Evolutionary conservation across 2,113 vertebrate species (phyloP).

Genomic region (Tragulus kanchil): DNA sequence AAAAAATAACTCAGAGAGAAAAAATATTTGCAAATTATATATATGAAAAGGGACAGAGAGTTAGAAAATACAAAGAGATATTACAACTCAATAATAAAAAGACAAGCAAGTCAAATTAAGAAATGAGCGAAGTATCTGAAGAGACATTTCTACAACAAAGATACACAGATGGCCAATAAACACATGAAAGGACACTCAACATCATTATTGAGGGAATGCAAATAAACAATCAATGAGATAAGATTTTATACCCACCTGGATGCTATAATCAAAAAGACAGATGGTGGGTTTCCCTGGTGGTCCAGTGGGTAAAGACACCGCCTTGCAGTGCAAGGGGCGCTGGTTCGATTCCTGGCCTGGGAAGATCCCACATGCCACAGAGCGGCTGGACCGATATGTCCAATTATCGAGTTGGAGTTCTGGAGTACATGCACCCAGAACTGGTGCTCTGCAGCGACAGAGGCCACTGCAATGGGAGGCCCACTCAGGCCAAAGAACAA

Average conservation of each 20-base stretch:
- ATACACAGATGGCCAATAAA: neutral
- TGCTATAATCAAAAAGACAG: neutral
- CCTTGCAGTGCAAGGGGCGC: no score
- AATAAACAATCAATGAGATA: slow-evolving; percentile 12
- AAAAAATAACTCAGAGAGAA: neutral
- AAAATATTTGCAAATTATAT: neutral
- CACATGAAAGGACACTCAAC: neutral
- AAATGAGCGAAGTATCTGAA: neutral
- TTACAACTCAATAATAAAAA: neutral
- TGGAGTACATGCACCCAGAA: no score
- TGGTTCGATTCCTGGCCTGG: no score
- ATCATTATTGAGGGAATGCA: neutral
- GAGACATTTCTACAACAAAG: slow-evolving; percentile 3
- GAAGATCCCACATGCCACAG: no score
- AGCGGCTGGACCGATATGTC: no score
- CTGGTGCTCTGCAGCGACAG: no score
- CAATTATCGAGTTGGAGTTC: no score
- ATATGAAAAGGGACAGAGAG: neutral
- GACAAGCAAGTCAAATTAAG: neutral
- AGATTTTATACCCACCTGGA: neutral
- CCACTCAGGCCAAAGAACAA: no score
- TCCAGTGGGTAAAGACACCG: no score
- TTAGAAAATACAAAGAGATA: neutral
- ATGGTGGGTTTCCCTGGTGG: no score
- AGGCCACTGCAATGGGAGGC: no score